Conservation (phyloP, 1,140 invertebrate species). For the Drosophila kohkoa region DNA sequence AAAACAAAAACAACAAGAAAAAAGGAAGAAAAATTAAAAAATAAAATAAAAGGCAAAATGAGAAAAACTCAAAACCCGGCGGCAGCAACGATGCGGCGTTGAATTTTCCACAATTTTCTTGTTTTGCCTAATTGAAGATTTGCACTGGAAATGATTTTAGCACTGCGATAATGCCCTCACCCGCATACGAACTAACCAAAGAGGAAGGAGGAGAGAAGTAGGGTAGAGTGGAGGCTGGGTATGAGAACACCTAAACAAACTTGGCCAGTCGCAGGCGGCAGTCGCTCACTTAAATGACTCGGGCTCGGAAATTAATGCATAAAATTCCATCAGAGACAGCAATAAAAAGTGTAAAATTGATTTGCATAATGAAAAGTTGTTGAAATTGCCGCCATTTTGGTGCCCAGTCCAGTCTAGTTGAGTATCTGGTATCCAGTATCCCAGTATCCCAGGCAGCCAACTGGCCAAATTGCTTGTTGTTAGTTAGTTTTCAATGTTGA, state of each 20-base stretch:
- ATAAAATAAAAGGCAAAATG: slow-evolving; percentile 20
- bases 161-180: slow-evolving; percentile 32
- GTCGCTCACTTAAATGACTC: slow-evolving; percentile 48
- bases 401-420: background rate
- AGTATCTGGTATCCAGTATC: background rate
- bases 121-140: slow-evolving; percentile 69
- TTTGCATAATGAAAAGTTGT: slow-evolving; percentile 77
- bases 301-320: slow-evolving; percentile 61
- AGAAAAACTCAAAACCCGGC: slow-evolving; percentile 5
- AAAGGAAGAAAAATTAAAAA: slow-evolving; percentile 34
- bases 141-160: slow-evolving; percentile 71
- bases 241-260: slow-evolving; percentile 60
- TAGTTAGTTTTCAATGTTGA: slow-evolving; percentile 58
- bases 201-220: background rate
- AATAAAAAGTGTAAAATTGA: slow-evolving; percentile 73
- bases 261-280: slow-evolving; percentile 27
- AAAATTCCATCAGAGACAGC: slow-evolving; percentile 51
- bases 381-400: slow-evolving; percentile 50
- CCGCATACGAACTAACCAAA: slow-evolving; percentile 8
- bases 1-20: slow-evolving; percentile 14
- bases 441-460: slow-evolving; percentile 8
- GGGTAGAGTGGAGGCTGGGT: too few relatives aligned
- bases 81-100: slow-evolving; percentile 31
- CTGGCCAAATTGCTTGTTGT: slow-evolving; percentile 64
- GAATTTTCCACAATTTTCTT: slow-evolving; percentile 60